Conservation (phyloP, 1,140 invertebrate genomes). For the Trypoxylus dichotomus region DNA sequence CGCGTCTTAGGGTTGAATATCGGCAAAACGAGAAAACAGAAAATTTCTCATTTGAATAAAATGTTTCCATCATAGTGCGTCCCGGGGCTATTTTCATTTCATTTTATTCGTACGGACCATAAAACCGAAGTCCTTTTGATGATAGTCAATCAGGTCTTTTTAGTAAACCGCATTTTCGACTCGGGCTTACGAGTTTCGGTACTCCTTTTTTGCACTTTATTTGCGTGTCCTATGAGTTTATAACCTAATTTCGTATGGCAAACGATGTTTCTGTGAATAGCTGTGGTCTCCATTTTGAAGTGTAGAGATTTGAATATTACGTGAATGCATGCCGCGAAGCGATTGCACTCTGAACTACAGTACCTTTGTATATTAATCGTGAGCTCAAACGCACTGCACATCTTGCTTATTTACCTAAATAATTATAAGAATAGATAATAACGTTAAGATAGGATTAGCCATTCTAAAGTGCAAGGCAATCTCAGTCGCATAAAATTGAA, state of each 20-base stretch:
- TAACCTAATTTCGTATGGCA: slow-evolving; percentile 8
- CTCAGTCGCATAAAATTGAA: too few species aligned
- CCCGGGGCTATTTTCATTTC: slow-evolving; percentile 37
- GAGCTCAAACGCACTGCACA: too few species aligned
- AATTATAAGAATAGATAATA: too few species aligned
- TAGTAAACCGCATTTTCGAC: not conserved
- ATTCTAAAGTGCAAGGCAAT: too few species aligned
- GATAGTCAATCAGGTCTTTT: slow-evolving; percentile 29
- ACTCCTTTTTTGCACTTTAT: not conserved
- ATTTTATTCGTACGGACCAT: slow-evolving; percentile 33
- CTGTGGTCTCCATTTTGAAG: not conserved
- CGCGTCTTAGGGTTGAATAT: not conserved
- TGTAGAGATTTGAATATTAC: not conserved
- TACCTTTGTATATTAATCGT: too few species aligned
- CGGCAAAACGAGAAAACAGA: slow-evolving; percentile 34
- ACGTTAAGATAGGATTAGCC: too few species aligned
- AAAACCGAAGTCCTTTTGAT: slow-evolving; percentile 35
- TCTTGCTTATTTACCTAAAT: too few species aligned
- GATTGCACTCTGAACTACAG: too few species aligned
- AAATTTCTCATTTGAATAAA: slow-evolving; percentile 37
- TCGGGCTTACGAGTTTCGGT: not conserved
- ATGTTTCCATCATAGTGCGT: slow-evolving; percentile 35
- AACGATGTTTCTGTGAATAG: not conserved
- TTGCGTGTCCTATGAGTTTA: slow-evolving; percentile 9
- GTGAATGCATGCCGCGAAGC: not conserved